Evolutionary conservation across 2,797 vertebrate species (phyloP), one percentile per base, ranked within the genome.

Genomic region (Tragelaphus oryx): DNA sequence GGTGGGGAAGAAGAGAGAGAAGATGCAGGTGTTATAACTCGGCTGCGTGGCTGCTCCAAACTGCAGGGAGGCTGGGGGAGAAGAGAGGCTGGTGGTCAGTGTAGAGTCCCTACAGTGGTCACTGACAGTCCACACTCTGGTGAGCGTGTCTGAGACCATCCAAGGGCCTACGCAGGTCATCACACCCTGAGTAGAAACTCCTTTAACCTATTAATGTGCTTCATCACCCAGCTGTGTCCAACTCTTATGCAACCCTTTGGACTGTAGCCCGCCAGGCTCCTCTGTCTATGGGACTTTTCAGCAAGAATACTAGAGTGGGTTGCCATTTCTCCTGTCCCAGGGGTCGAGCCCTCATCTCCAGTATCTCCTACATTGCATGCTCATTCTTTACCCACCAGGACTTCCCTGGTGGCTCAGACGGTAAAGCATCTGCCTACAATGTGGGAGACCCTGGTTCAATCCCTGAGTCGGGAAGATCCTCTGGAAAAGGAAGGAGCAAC

Each of bases 111-210:
- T 0, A 2, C 26, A 30, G 30, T 10, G 50, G 22, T 2, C 16
- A 13, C 4, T 6, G 2, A 8, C 18, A 14, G 37, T 5, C 54
- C 48, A 10, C 50, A 7, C 18, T 20, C 57, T 76, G 37, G 8
- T 13, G 3, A 9, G 44, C 2, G 1, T 13, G 0, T 28, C 5
- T 22, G 37, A 75, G 89, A 26, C 24, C 14, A 9, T 13, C 82
- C 26, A 5, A 54, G 75, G 82, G n/a, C 44, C 59, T 55, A 22
- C 6, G 16, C 14, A 2, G 0, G 17, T 4, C 37, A 3, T 4
- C 4, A 22, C 0, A 0, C 18, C 37, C 0, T 8, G 22, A 50
- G 12, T 24, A 22, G 54, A 52, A 18, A 52, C 3, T 18, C 26
- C 55, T 59, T 44, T 3, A 7, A 55, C 13, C 28, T 62, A 0